phyloP scores from a whole-genome alignment of 2,888 invertebrate species.

The Andrena haemorrhoa region DNA sequence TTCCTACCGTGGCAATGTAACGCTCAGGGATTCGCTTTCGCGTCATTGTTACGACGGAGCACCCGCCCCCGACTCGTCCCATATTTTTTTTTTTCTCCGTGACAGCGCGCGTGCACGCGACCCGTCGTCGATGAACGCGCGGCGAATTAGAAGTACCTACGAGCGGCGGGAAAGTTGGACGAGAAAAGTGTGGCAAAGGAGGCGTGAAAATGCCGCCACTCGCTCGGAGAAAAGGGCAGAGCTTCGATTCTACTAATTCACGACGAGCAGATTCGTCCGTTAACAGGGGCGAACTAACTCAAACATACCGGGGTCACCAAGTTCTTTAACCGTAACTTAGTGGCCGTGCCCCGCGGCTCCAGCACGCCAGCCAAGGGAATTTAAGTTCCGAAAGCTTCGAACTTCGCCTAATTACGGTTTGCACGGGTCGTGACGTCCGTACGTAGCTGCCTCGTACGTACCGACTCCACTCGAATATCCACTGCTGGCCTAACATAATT shows the following conservation, averaged over 20 bases:
- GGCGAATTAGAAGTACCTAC: slow-evolving; percentile 6
- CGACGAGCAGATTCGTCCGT: slow-evolving; percentile 48
- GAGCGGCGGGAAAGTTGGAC: not conserved
- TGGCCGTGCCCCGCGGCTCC: slow-evolving; percentile 46
- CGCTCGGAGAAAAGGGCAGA: slow-evolving; percentile 21
- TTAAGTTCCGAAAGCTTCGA: slow-evolving; percentile 80
- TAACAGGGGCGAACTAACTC: slow-evolving; percentile 52
- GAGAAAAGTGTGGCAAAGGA: slow-evolving; percentile 32
- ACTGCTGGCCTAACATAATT: slow-evolving; percentile 48
- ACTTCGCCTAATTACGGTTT: slow-evolving; percentile 81
- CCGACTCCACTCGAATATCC: slow-evolving; percentile 34
- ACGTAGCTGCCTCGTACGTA: slow-evolving; percentile 46
- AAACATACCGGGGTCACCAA: slow-evolving; percentile 59
- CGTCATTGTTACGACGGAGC: not conserved
- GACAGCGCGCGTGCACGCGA: not conserved
- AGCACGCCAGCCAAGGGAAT: slow-evolving; percentile 69
- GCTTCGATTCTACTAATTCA: slow-evolving; percentile 53
- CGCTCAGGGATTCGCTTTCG: not conserved
- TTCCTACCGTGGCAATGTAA: not conserved
- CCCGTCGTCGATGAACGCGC: not conserved
- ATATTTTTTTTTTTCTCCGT: not conserved
- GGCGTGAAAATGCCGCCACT: slow-evolving; percentile 34
- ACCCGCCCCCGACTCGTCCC: not conserved
- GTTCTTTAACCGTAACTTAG: slow-evolving; percentile 71
- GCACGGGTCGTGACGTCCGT: slow-evolving; percentile 77